Conservation (phyloP, 1,140 invertebrate species). For the Achroia grisella region DNA sequence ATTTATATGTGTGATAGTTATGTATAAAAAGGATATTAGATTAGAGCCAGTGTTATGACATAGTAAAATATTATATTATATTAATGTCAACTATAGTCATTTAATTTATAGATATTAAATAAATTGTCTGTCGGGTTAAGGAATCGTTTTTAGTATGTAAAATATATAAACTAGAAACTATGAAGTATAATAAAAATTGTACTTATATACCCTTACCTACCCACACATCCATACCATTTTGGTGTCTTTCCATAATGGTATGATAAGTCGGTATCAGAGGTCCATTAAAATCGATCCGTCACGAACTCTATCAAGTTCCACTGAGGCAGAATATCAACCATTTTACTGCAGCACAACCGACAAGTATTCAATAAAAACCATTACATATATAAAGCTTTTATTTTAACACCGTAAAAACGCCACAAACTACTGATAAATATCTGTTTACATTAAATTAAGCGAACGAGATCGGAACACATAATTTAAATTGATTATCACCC, state of each 20-base stretch:
- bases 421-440: constrained; percentile 52
- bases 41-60: too few species aligned
- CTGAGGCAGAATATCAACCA: constrained; percentile 21
- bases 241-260: constrained; percentile 73
- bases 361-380: constrained; percentile 25
- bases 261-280: constrained; percentile 31
- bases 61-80: too few species aligned
- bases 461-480: constrained; percentile 49
- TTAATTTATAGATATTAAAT: too few species aligned
- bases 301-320: constrained; percentile 22
- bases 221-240: constrained; percentile 75
- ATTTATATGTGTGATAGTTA: too few species aligned
- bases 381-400: constrained; percentile 19
- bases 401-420: constrained; percentile 51
- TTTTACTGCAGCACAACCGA: constrained; percentile 23
- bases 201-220: constrained; percentile 73
- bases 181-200: constrained; percentile 25
- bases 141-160: too few species aligned
- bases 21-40: too few species aligned
- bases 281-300: constrained; percentile 26
- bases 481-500: constrained; percentile 64
- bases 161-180: background rate
- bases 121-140: too few species aligned
- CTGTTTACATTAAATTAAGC: constrained; percentile 65
- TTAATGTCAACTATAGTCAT: too few species aligned